A percentile compares a stretch with the other conserved stretches of the same genome.
Conservation (phyloP, 2,113 vertebrate species). For the Corythornis madagascariensis region DNA sequence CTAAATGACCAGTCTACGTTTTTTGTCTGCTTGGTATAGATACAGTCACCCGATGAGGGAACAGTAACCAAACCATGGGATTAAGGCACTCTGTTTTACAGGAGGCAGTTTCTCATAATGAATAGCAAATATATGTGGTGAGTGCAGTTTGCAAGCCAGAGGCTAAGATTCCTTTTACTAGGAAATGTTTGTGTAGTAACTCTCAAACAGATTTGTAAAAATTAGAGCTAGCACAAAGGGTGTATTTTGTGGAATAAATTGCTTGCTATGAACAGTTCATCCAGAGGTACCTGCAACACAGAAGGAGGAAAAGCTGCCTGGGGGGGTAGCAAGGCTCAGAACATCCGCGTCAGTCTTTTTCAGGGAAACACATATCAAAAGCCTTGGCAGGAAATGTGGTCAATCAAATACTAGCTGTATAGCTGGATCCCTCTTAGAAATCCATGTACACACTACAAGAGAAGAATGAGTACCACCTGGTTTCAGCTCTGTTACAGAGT, state of each 20-base stretch:
- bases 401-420: not conserved
- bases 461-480: not conserved
- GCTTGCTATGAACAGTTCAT: not conserved
- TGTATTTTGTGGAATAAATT: conserved; percentile 32
- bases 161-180: conserved; percentile 10
- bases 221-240: conserved; percentile 9
- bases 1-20: not conserved
- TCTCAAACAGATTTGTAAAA: conserved; percentile 42
- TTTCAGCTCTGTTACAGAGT: not conserved
- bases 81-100: not conserved
- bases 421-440: not conserved
- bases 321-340: not conserved
- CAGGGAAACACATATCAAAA: not conserved
- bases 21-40: not conserved
- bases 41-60: not conserved
- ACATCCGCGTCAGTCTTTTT: not conserved
- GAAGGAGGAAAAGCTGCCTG: conserved; percentile 3
- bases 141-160: conserved; percentile 12
- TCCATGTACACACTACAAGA: not conserved
- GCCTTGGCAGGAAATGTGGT: not conserved
- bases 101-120: not conserved
- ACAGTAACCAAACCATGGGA: not conserved
- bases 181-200: conserved; percentile 28
- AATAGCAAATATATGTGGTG: not conserved
- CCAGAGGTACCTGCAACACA: not conserved